Evolutionary conservation across 2,113 vertebrate genomes (phyloP), one percentile per base, ranked within the genome.

Genomic region (Cathartes aura): DNA sequence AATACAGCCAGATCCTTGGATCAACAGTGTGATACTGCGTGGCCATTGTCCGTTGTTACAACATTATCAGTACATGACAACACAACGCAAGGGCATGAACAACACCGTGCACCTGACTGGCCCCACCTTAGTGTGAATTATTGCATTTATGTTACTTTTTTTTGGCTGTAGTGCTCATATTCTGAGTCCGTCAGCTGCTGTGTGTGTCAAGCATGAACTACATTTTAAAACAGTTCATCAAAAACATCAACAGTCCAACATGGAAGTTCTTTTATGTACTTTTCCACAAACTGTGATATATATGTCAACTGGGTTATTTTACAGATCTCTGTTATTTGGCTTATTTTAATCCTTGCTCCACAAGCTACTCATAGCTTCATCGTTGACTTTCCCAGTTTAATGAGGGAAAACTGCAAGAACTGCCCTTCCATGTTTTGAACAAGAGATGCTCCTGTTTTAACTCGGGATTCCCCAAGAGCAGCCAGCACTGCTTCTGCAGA

Each of bases 331-430:
- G 30, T 32, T 73, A 38, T 15, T 56, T 59, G 45, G 22, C 9
- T 86, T 88, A 34, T 90, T 94, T 76, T 58, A 87, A 67, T 43
- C n/a, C 43, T 92, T 92, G 67, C 16, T 92, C 30, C 64, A 62
- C 29, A 52, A 71, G 26, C 42, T 60, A 71, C 29, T 84, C 42
- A 7, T 40, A 79, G 42, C 3, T 48, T 78, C 55, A 53, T 17
- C 4, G 2, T 3, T 56, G 67, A 24, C 50, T 43, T 81, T 59
- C 23, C 27, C n/a, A 50, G 42, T 43, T 50, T 47, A 72, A 52
- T 0, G 2, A 75, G 66, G 26, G 18, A 86, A 58, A 95, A 43
- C 23, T 48, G 12, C 36, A 87, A 67, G 66, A 82, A 23, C 19
- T 52, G 34, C 18, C 36, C 26, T 88, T 75, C 40, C 7, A 7